Conservation (phyloP, 1,140 invertebrate species). For the Diorhabda sublineata region DNA sequence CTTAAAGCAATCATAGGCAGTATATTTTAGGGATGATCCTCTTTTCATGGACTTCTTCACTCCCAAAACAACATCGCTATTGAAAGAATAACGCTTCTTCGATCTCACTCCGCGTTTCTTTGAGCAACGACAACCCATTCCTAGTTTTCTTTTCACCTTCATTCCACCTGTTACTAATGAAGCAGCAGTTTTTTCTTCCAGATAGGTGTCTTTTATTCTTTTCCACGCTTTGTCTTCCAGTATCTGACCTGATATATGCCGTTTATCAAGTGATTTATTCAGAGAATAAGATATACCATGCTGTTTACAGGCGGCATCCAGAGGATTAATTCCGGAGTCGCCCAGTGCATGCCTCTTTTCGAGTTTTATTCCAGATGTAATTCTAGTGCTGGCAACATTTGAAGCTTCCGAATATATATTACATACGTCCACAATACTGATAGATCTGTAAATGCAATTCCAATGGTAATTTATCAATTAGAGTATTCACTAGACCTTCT, state of each 20-base stretch:
- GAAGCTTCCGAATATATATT: too few species aligned
- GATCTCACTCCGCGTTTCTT: constrained; percentile 1
- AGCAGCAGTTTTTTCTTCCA: too few species aligned
- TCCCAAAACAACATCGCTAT: too few species aligned
- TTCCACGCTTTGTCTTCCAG: constrained; percentile 44
- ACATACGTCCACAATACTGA: too few species aligned
- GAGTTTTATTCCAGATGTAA: background rate
- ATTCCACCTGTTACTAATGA: too few species aligned
- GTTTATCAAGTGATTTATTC: constrained; percentile 36
- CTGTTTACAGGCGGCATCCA: constrained; percentile 47
- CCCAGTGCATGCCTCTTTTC: constrained; percentile 18
- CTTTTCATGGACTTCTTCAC: too few species aligned
- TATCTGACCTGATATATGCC: constrained; percentile 46
- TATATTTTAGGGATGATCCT: too few species aligned
- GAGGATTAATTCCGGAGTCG: constrained; percentile 46
- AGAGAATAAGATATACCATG: constrained; percentile 49
- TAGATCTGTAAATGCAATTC: constrained; percentile 44
- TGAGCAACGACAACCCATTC: too few species aligned
- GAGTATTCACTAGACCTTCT: constrained; percentile 9
- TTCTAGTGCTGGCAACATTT: background rate
- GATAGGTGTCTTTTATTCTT: too few species aligned
- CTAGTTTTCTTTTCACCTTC: too few species aligned
- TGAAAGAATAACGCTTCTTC: too few species aligned
- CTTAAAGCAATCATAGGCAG: background rate
- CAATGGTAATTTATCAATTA: constrained; percentile 43